Percentiles rank a stretch among this genome's conserved stretches.
phyloP scores from a whole-genome alignment of 2,888 invertebrate species.

The Blera fallax region DNA sequence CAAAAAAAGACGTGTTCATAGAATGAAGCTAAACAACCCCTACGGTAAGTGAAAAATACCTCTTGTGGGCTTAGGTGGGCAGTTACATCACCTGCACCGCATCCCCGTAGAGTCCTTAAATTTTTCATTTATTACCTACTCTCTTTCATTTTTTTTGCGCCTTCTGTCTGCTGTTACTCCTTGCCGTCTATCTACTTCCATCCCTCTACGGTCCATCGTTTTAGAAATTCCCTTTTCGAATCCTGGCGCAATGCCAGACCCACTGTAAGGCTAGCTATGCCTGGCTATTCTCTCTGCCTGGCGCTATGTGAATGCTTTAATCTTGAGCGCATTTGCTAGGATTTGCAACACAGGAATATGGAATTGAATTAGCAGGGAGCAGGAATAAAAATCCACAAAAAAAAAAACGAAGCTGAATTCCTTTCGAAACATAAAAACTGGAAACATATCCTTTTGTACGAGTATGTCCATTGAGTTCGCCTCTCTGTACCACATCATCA shows the following conservation, averaged over 20 bases:
- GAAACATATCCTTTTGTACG: conserved; percentile 27
- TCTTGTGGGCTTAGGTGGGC: neutral
- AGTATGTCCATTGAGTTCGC: conserved; percentile 20
- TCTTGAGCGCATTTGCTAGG: conserved; percentile 41
- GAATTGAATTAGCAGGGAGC: conserved; percentile 57
- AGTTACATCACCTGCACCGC: neutral
- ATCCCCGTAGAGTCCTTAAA: neutral
- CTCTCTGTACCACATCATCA: conserved; percentile 35
- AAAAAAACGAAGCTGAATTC: neutral
- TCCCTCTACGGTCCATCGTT: conserved; percentile 6
- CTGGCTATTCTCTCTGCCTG: neutral
- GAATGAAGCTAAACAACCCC: neutral
- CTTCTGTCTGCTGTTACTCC: neutral
- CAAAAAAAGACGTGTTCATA: neutral
- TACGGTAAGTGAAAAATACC: neutral
- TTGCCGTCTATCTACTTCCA: neutral
- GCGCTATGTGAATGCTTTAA: conserved; percentile 51
- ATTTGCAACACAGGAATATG: conserved; percentile 62
- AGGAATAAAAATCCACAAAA: neutral
- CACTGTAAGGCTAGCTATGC: conserved; percentile 6
- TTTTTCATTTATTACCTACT: neutral
- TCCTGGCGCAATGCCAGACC: conserved; percentile 39
- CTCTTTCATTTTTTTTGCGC: neutral
- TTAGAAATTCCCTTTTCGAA: conserved; percentile 15
- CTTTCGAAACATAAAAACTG: neutral